These are phyloP conservation scores for Gadus macrocephalus DNA, from an alignment of 2,113 vertebrate species.

Conservation along the genomic window DNA sequence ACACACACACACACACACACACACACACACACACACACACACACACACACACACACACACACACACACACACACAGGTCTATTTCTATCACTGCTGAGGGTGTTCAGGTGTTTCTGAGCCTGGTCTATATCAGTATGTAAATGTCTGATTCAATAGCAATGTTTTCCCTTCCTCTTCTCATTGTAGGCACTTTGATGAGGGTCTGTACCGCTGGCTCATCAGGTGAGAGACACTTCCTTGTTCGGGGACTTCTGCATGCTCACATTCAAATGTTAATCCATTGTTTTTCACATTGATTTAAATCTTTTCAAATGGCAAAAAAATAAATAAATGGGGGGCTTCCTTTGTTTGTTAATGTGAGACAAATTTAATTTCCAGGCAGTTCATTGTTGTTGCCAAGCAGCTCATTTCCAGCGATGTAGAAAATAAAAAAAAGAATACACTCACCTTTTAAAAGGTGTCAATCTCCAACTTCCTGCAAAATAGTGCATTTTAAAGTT, in stretches of 20 bases:
- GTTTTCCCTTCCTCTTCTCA: slow-evolving; percentile 20
- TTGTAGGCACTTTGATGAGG: slow-evolving; percentile 75
- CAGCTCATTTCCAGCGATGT: neutral
- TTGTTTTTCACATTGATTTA: slow-evolving; percentile 5
- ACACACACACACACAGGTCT: neutral
- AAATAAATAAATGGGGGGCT: neutral
- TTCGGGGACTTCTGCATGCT: slow-evolving; percentile 20
- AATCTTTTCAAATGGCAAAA: slow-evolving; percentile 17
- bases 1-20: neutral
- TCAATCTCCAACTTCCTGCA: slow-evolving; percentile 42
- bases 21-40: no score
- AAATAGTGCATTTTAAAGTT: slow-evolving; percentile 33
- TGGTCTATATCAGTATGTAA: slow-evolving; percentile 51
- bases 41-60: neutral
- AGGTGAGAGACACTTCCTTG: slow-evolving; percentile 65
- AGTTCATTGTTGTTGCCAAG: neutral
- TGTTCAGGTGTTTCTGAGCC: slow-evolving; percentile 49
- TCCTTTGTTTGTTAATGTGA: neutral
- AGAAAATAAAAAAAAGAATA: neutral
- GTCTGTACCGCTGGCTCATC: slow-evolving; percentile 78
- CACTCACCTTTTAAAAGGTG: slow-evolving; percentile 25
- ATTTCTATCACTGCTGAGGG: neutral
- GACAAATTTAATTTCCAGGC: neutral
- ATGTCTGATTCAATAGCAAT: slow-evolving; percentile 45
- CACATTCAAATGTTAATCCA: slow-evolving; percentile 48